Evolutionary conservation across 2,113 vertebrate genomes (phyloP), one percentile per base, ranked within the genome.

Genomic region (Calidris pygmaea): DNA sequence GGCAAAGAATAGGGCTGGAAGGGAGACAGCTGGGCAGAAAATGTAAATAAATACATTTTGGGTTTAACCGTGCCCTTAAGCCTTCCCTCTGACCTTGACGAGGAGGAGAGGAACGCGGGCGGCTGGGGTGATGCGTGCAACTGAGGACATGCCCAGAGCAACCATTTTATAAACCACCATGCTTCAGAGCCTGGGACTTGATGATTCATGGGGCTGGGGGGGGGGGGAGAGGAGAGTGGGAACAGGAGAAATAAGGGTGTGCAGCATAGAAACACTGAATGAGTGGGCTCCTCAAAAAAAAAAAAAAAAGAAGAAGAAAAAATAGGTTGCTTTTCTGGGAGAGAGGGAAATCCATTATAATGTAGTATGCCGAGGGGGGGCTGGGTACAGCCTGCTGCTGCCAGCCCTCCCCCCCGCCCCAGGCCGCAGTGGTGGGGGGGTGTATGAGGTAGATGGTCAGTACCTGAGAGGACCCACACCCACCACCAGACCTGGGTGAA

Each of bases 121-220:
- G 39, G 45, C 58, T 30, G 72, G 37, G 62, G 70, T 56, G 84
- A 55, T 4, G 32, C 0, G 6, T 48, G 68, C 56, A 43, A 3
- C 80, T 45, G 68, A 90, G 75, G 82, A 86, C 35, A 20, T 0
- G 17, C 43, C 52, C 32, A 12, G 43, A 84, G 67, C 85, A 48
- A 84, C 94, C 89, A 89, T 93, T 96, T 95, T 80, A 88, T 35
- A 74, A 86, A 78, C 32, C 19, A 3, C 37, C 56, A 39, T 37
- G 60, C 73, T 65, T 86, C 14, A 70, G 35, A 84, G 70, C 48
- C 53, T 18, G 47, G 48, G 56, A 70, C 52, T 7, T 32, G 59
- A 41, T 45, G 79, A 78, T 90, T 87, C 68, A 78, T 35, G 39
- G 59, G 35, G 55, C 27, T 3, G 20, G 35, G 8, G 65, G 9